Evolutionary conservation across 2,888 invertebrate genomes (phyloP), one percentile per base, ranked within the genome.

Genomic region (Lutraria lutraria): DNA sequence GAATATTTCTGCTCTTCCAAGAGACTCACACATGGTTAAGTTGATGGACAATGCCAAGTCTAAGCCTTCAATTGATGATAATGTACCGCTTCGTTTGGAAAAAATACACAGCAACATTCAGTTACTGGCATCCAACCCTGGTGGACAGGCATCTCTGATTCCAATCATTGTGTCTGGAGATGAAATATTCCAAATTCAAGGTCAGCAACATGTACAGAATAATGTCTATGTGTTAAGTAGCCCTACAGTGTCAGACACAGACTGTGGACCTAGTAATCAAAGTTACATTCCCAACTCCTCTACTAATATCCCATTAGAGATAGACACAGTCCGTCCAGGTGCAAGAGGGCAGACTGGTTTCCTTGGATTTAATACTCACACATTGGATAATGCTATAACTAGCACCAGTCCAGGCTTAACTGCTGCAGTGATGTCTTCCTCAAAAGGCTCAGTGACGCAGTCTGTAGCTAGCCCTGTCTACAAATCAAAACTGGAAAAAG

Each of bases 401-500:
- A 25, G 52, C 72, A 52, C 83, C n/a, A 60, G 82, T 82, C 76
- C 60, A 76, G 68, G 53, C 25, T 54, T 54, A 25, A 16, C 52
- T 53, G 63, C 60, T 56, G 54, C 84, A 56, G 68, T 83, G 34
- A 76, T 56, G 82, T 76, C 87, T 29, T 63, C 81, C 13, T 25
- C 68, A n/a, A 76, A 56, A 56, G 56, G 15, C 15, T 25, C 53
- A 83, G 76, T 16, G n/a, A 52, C 79, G 15, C 60, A 82, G 34
- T 21, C 81, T 6, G 63, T 82, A n/a, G 82, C 81, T 4, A 87
- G 84, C 63, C 87, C 88, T 31, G 89, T 88, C 0, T 92, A 92
- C 80, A 87, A 90, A 68, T 92, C 92, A 3, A 90, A 90, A 56
- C 80, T 92, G 10, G 89, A 92, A 53, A 90, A 92, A 68, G 92